Evolutionary conservation across 2,888 invertebrate genomes (phyloP).

Genomic region (Andrena trimmerana): DNA sequence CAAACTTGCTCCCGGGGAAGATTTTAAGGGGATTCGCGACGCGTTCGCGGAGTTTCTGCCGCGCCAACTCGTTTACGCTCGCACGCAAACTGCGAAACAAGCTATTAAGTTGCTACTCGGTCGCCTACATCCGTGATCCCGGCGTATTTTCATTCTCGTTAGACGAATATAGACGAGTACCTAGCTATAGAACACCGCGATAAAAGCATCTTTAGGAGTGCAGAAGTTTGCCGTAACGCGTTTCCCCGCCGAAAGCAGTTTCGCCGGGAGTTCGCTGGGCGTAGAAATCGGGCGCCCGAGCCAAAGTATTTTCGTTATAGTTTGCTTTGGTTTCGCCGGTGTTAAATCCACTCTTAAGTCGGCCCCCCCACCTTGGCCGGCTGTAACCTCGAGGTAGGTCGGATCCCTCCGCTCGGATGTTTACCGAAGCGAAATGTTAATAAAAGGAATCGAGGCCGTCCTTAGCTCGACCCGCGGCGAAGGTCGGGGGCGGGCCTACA

Average conservation of each 20-base stretch:
- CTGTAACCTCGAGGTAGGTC: slow-evolving; percentile 75
- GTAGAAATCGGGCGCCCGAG: background rate
- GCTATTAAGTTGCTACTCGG: background rate
- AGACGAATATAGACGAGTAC: background rate
- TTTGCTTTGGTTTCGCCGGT: too few relatives aligned
- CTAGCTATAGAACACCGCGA: background rate
- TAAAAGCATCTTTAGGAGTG: background rate
- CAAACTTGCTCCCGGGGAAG: slow-evolving; percentile 27
- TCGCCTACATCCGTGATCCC: background rate
- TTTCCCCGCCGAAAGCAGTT: background rate
- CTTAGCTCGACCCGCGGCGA: slow-evolving; percentile 73
- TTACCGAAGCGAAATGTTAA: slow-evolving; percentile 73
- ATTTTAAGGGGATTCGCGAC: slow-evolving; percentile 34
- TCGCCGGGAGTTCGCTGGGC: background rate
- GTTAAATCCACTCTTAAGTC: background rate
- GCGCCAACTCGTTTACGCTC: slow-evolving; percentile 19
- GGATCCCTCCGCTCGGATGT: slow-evolving; percentile 75
- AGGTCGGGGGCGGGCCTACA: slow-evolving; percentile 81
- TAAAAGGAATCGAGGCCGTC: slow-evolving; percentile 77
- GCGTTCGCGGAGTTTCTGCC: slow-evolving; percentile 26
- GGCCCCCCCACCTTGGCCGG: background rate
- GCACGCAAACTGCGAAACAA: slow-evolving; percentile 38
- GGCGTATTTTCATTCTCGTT: slow-evolving; percentile 2
- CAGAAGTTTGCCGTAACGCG: background rate
- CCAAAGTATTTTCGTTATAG: slow-evolving; percentile 24